Percentiles rank a stretch among this genome's conserved stretches.
Evolutionary conservation across 2,797 vertebrate species (phyloP).

Genomic region (Poeciliopsis turneri): DNA sequence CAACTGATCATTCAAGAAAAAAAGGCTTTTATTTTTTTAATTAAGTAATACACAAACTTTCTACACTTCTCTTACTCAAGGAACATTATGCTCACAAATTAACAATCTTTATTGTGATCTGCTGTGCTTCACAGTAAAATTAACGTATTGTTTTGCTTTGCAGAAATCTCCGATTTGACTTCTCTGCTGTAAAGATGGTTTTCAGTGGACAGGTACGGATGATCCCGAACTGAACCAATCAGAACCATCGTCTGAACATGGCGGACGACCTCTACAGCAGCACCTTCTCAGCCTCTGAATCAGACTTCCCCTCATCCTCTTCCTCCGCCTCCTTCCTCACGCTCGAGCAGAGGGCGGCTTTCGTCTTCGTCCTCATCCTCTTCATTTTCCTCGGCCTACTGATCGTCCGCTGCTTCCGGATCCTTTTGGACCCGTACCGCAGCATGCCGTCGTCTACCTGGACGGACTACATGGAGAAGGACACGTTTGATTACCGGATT

Average conservation of each 20-base stretch:
- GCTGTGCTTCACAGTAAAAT: background rate
- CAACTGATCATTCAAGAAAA: background rate
- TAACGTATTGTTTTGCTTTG: background rate
- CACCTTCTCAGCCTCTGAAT: slow-evolving; percentile 74
- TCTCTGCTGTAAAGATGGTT: background rate
- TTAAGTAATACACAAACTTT: background rate
- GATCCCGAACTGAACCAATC: slow-evolving; percentile 7
- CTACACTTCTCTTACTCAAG: background rate
- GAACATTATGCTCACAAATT: background rate
- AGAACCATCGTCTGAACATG: slow-evolving; percentile 51
- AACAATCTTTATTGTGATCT: background rate
- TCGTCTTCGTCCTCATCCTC: slow-evolving; percentile 83
- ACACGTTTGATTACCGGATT: slow-evolving; percentile 83
- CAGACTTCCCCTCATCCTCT: slow-evolving; percentile 57
- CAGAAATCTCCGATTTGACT: slow-evolving; percentile 13
- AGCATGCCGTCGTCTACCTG: slow-evolving; percentile 86
- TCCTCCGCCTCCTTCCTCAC: slow-evolving; percentile 71
- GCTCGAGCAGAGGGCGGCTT: slow-evolving; percentile 82
- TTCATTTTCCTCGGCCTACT: slow-evolving; percentile 84
- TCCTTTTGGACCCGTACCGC: slow-evolving; percentile 85
- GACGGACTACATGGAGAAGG: slow-evolving; percentile 88
- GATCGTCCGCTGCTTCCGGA: slow-evolving; percentile 85
- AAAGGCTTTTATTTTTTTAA: background rate
- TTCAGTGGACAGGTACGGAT: slow-evolving; percentile 1
- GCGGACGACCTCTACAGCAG: slow-evolving; percentile 75